Evolutionary conservation across 2,113 vertebrate genomes (phyloP).

Genomic region (Channa argus): DNA sequence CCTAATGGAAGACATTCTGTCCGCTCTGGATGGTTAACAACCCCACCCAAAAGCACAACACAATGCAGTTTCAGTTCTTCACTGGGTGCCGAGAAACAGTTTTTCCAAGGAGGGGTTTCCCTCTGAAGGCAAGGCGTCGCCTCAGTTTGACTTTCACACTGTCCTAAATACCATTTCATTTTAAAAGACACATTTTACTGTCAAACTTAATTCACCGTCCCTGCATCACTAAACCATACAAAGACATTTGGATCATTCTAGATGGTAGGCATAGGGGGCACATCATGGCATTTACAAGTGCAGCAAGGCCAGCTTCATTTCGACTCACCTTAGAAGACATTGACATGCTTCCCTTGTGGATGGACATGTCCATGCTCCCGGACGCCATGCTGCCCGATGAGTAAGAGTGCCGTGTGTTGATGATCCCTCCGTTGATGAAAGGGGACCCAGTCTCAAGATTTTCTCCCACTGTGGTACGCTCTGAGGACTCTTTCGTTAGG

Average conservation of each 20-base stretch:
- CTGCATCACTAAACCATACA: not conserved
- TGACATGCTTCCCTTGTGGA: slow-evolving; percentile 85
- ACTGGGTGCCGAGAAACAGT: slow-evolving; percentile 36
- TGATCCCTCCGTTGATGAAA: slow-evolving; percentile 45
- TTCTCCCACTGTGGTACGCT: slow-evolving; percentile 30
- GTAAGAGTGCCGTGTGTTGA: slow-evolving; percentile 83
- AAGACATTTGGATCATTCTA: not conserved
- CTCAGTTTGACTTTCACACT: not conserved
- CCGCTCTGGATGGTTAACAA: slow-evolving; percentile 65
- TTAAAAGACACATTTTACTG: not conserved
- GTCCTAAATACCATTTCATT: too few species aligned
- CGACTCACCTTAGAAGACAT: slow-evolving; percentile 87
- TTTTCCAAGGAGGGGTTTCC: slow-evolving; percentile 69
- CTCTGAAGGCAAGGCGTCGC: slow-evolving; percentile 21
- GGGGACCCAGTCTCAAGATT: slow-evolving; percentile 55
- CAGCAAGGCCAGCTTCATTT: not conserved
- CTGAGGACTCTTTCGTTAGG: not conserved
- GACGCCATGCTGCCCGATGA: slow-evolving; percentile 85
- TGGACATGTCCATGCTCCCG: slow-evolving; percentile 88
- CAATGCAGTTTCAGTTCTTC: slow-evolving; percentile 72
- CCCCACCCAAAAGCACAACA: slow-evolving; percentile 68
- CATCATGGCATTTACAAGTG: not conserved
- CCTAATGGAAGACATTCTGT: slow-evolving; percentile 56
- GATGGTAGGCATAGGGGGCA: not conserved
- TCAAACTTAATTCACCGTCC: not conserved